Conservation (phyloP, 2,888 invertebrate species). For the Lysandra coridon region DNA sequence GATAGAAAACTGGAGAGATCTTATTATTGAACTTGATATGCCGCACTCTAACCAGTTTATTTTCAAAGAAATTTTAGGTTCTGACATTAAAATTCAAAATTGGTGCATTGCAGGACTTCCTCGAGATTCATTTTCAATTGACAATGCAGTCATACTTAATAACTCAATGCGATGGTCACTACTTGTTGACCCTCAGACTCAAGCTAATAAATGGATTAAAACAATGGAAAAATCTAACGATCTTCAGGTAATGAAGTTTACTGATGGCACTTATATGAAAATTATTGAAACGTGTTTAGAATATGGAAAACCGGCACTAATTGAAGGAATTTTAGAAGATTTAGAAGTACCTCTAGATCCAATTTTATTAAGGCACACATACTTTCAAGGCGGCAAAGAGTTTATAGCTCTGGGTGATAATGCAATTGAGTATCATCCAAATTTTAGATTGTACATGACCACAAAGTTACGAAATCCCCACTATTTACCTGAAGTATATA, state of each 20-base stretch:
- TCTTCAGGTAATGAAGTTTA: slow-evolving; percentile 86
- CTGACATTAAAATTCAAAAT: slow-evolving; percentile 91
- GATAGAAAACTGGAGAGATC: slow-evolving; percentile 86
- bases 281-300: slow-evolving; percentile 87
- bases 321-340: slow-evolving; percentile 89
- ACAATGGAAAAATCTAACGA: slow-evolving; percentile 88
- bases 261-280: slow-evolving; percentile 88
- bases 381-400: slow-evolving; percentile 86
- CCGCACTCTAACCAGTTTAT: slow-evolving; percentile 88
- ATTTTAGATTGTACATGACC: slow-evolving; percentile 90
- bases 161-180: slow-evolving; percentile 89
- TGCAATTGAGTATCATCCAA: slow-evolving; percentile 86
- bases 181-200: slow-evolving; percentile 91
- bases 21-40: slow-evolving; percentile 84
- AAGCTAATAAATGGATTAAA: slow-evolving; percentile 93
- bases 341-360: slow-evolving; percentile 90
- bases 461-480: slow-evolving; percentile 92
- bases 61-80: slow-evolving; percentile 87
- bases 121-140: slow-evolving; percentile 89
- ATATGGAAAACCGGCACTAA: slow-evolving; percentile 87
- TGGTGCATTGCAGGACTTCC: slow-evolving; percentile 92
- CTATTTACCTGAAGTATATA: slow-evolving; percentile 91
- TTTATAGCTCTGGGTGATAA: slow-evolving; percentile 90
- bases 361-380: slow-evolving; percentile 86
- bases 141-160: slow-evolving; percentile 92